phyloP scores from a whole-genome alignment of 2,888 invertebrate genomes.

The Phaonia tiefii region DNA sequence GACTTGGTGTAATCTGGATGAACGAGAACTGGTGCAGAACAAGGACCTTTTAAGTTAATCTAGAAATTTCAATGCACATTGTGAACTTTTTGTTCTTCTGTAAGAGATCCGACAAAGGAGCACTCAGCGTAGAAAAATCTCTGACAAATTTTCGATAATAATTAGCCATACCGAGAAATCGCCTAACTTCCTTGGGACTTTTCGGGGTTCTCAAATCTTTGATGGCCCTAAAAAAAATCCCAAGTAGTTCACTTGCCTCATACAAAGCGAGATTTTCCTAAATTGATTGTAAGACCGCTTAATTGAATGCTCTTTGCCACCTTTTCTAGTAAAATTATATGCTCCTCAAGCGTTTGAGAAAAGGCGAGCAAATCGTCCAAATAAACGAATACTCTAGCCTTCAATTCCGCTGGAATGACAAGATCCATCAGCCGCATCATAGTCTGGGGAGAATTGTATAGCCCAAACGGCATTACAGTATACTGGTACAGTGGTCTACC shows the following conservation, averaged over 20 bases:
- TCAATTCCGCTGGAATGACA: constrained; percentile 28
- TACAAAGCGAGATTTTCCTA: constrained; percentile 42
- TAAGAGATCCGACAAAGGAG: constrained; percentile 10
- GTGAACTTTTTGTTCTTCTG: constrained; percentile 19
- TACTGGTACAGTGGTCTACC: constrained; percentile 49
- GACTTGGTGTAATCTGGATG: constrained; percentile 23
- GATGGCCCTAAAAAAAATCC: constrained; percentile 30
- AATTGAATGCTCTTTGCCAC: constrained; percentile 26
- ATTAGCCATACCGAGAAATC: constrained; percentile 44
- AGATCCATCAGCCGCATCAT: constrained; percentile 48
- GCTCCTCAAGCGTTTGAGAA: constrained; percentile 11
- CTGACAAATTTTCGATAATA: constrained; percentile 40
- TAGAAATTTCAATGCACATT: not conserved
- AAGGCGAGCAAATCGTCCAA: constrained; percentile 40
- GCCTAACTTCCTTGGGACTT: constrained; percentile 24
- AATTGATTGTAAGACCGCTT: constrained; percentile 42
- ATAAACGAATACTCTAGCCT: constrained; percentile 38
- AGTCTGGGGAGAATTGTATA: constrained; percentile 45
- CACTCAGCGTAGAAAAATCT: constrained; percentile 1
- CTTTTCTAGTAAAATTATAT: constrained; percentile 15
- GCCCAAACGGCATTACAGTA: no score
- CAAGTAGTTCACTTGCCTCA: constrained; percentile 30
- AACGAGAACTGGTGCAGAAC: constrained; percentile 3
- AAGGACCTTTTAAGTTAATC: constrained; percentile 11
- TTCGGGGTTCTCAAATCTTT: not conserved